Evolutionary conservation across 2,113 vertebrate species (phyloP).

Genomic region (Acanthisitta chloris): DNA sequence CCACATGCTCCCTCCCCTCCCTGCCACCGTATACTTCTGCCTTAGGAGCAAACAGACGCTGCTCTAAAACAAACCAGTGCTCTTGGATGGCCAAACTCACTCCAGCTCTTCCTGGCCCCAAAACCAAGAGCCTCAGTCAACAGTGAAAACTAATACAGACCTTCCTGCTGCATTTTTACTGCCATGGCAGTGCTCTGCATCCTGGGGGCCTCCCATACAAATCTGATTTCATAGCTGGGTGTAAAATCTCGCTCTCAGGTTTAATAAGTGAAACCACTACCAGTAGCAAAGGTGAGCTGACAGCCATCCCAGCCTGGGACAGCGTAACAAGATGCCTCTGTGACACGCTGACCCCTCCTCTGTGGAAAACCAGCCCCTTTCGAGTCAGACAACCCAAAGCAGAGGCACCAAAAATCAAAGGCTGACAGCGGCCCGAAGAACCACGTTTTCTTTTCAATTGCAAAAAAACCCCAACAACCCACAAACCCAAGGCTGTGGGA

Average conservation of each 20-base stretch:
- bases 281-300: not conserved
- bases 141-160: not conserved
- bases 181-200: not conserved
- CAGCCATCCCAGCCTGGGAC: rapidly evolving
- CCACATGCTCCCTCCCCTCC: not conserved
- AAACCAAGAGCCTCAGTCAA: not conserved
- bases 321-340: not conserved
- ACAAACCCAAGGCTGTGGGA: not conserved
- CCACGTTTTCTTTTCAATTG: not conserved
- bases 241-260: not conserved
- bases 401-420: not conserved
- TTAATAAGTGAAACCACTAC: not conserved
- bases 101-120: not conserved
- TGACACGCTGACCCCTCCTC: not conserved
- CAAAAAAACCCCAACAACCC: not conserved
- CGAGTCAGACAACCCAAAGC: rapidly evolving
- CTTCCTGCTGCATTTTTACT: not conserved
- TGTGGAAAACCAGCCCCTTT: rapidly evolving
- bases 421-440: not conserved
- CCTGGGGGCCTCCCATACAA: not conserved
- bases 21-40: not conserved
- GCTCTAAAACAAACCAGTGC: not conserved
- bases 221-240: not conserved
- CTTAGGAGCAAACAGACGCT: rapidly evolving
- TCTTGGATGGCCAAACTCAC: not conserved